Evolutionary conservation across 1,140 invertebrate species (phyloP).

Genomic region (Penaeus indicus): DNA sequence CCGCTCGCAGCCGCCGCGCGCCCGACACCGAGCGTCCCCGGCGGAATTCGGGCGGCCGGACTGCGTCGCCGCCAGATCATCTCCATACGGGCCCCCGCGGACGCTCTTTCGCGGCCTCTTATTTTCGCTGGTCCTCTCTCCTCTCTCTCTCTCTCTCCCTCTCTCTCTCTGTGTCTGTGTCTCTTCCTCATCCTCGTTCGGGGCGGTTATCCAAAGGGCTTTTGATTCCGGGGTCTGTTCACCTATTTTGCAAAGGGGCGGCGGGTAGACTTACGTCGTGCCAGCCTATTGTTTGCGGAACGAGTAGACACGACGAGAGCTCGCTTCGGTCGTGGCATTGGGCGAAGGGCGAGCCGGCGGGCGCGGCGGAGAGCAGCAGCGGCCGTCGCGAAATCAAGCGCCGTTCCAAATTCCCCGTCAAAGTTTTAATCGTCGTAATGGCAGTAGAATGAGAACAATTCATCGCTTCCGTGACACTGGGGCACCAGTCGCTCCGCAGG

Average conservation of each 20-base stretch:
- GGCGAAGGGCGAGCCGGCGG: not conserved
- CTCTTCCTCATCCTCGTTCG: too few relatives aligned
- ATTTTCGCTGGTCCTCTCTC: too few relatives aligned
- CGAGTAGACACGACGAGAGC: too few relatives aligned
- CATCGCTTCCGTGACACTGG: slow-evolving; percentile 46
- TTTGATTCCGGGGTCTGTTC: too few relatives aligned
- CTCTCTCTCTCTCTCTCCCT: too few relatives aligned
- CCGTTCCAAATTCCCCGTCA: slow-evolving; percentile 53
- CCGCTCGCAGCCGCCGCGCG: slow-evolving; percentile 51
- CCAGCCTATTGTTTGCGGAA: too few relatives aligned
- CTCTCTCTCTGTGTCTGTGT: too few relatives aligned
- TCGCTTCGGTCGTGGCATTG: not conserved
- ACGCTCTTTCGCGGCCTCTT: not conserved
- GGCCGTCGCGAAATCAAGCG: slow-evolving; percentile 55
- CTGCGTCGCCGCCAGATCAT: slow-evolving; percentile 55
- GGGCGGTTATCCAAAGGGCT: too few relatives aligned
- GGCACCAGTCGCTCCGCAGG: slow-evolving; percentile 18
- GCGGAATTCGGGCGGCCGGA: slow-evolving; percentile 54
- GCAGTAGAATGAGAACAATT: slow-evolving; percentile 63
- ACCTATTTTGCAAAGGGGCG: too few relatives aligned
- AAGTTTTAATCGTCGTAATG: slow-evolving; percentile 64
- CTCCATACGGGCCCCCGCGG: slow-evolving; percentile 49
- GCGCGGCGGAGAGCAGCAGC: not conserved
- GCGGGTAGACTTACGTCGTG: too few relatives aligned
- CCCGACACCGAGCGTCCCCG: slow-evolving; percentile 49